Evolutionary conservation across 1,140 invertebrate genomes (phyloP).

Genomic region (Diabrotica virgifera): DNA sequence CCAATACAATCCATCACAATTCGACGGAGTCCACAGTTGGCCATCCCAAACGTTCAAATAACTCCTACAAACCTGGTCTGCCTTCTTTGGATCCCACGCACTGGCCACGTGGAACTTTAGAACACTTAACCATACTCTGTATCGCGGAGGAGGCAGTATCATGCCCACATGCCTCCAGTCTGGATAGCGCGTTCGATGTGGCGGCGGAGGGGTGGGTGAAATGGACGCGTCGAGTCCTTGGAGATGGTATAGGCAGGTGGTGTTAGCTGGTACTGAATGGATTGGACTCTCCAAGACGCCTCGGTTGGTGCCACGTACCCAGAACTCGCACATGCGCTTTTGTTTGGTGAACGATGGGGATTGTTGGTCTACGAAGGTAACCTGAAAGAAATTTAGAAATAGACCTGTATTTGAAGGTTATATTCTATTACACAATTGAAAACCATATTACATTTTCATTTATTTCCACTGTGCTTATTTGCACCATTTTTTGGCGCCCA

Average conservation of each 20-base stretch:
- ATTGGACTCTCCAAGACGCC: constrained; percentile 76
- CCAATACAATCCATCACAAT: constrained; percentile 79
- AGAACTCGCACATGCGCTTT: constrained; percentile 81
- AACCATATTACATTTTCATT: too few relatives aligned
- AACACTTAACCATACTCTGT: constrained; percentile 82
- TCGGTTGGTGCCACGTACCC: constrained; percentile 72
- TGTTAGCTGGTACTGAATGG: constrained; percentile 80
- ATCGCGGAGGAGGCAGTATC: constrained; percentile 61
- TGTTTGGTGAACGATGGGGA: constrained; percentile 76
- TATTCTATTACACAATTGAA: too few relatives aligned
- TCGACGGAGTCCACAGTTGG: constrained; percentile 68
- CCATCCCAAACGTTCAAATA: constrained; percentile 82
- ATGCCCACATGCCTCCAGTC: constrained; percentile 57
- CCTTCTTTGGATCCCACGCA: constrained; percentile 54
- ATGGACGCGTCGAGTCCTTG: constrained; percentile 61
- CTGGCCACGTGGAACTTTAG: constrained; percentile 77
- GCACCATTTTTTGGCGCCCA: too few relatives aligned
- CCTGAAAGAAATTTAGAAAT: constrained; percentile 50
- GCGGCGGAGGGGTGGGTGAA: constrained; percentile 56
- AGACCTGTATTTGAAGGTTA: too few relatives aligned
- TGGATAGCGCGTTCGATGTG: constrained; percentile 59
- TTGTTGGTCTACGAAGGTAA: constrained; percentile 77
- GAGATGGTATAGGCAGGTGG: constrained; percentile 82
- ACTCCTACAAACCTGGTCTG: constrained; percentile 72
- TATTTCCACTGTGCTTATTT: too few relatives aligned